These are phyloP conservation scores for Falco rusticolus DNA, from an alignment of 2,797 vertebrate genomes.

Conservation along the genomic window DNA sequence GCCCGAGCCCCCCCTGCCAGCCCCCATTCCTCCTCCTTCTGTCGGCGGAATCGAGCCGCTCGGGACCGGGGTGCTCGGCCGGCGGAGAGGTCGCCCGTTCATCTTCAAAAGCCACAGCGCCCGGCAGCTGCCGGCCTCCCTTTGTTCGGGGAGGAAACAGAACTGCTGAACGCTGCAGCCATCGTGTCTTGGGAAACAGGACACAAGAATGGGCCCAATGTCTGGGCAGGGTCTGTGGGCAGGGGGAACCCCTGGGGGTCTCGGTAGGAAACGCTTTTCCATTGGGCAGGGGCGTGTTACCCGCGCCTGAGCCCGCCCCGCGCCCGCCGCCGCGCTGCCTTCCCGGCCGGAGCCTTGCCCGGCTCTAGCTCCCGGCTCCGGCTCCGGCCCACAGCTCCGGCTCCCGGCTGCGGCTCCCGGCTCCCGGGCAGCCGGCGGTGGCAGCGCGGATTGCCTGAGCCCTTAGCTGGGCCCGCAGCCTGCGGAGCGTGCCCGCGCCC, in stretches of 20 bases:
- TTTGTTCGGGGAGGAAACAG: slow-evolving; percentile 72
- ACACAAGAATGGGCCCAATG: slow-evolving; percentile 68
- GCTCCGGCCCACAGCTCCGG: too few relatives aligned
- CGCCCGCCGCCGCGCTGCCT: too few relatives aligned
- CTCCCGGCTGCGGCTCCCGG: too few relatives aligned
- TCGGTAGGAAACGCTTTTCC: slow-evolving; percentile 72
- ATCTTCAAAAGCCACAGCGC: slow-evolving; percentile 33
- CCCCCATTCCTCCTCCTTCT: slow-evolving; percentile 45
- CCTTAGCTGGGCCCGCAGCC: slow-evolving; percentile 26
- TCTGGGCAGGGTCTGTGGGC: slow-evolving; percentile 55
- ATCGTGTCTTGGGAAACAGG: slow-evolving; percentile 63
- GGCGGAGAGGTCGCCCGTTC: slow-evolving; percentile 25
- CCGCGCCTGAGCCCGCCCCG: slow-evolving; percentile 50
- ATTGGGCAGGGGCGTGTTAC: slow-evolving; percentile 69
- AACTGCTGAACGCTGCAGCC: slow-evolving; percentile 58
- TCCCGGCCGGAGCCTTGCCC: too few relatives aligned
- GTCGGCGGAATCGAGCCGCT: background rate
- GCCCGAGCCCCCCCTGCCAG: slow-evolving; percentile 52
- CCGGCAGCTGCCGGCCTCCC: slow-evolving; percentile 45
- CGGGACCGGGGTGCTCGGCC: background rate
- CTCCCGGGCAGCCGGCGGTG: too few relatives aligned
- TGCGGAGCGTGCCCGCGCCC: background rate
- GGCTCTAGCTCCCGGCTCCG: too few relatives aligned
- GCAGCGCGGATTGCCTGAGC: slow-evolving; percentile 61
- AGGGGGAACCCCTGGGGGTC: slow-evolving; percentile 67